Percentiles rank a stretch among this genome's conserved stretches.
Conservation (phyloP, 2,113 vertebrate genomes). For the Micromys minutus region DNA sequence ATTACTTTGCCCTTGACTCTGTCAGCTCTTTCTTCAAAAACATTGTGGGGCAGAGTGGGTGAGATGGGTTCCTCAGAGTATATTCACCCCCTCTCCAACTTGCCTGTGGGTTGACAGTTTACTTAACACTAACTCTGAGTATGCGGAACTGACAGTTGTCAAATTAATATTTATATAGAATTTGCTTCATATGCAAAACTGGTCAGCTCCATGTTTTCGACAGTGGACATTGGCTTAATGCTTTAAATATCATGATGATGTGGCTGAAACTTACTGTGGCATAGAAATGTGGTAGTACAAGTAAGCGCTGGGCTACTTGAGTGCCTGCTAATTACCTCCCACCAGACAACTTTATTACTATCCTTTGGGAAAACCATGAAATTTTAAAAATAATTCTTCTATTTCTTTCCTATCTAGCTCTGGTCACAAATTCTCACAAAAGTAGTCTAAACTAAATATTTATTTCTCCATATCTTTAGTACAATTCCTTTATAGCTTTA, state of each 20-base stretch:
- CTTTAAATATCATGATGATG: not conserved
- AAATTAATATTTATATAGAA: conserved; percentile 76
- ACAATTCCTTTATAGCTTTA: not conserved
- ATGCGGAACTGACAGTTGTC: conserved; percentile 62
- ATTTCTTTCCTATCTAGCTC: not conserved
- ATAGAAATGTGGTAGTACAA: not conserved
- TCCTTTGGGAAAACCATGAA: not conserved
- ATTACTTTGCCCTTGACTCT: conserved; percentile 64
- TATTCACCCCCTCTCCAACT: conserved; percentile 23
- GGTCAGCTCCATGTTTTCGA: conserved; percentile 23
- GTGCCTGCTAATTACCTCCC: not conserved
- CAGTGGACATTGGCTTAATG: not conserved
- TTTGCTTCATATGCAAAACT: conserved; percentile 57
- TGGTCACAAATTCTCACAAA: not conserved
- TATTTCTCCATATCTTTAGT: not conserved
- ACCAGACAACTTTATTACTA: conserved; percentile 55
- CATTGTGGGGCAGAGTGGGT: not conserved
- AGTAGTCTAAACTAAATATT: conserved; percentile 13
- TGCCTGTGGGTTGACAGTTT: conserved; percentile 61
- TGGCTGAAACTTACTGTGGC: not conserved
- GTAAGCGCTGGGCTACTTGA: not conserved
- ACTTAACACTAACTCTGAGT: conserved; percentile 54
- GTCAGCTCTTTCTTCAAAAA: conserved; percentile 33
- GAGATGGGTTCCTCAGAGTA: conserved; percentile 47
- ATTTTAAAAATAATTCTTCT: conserved; percentile 13